Conservation (phyloP, 1,140 invertebrate species). For the Lycorma delicatula region DNA sequence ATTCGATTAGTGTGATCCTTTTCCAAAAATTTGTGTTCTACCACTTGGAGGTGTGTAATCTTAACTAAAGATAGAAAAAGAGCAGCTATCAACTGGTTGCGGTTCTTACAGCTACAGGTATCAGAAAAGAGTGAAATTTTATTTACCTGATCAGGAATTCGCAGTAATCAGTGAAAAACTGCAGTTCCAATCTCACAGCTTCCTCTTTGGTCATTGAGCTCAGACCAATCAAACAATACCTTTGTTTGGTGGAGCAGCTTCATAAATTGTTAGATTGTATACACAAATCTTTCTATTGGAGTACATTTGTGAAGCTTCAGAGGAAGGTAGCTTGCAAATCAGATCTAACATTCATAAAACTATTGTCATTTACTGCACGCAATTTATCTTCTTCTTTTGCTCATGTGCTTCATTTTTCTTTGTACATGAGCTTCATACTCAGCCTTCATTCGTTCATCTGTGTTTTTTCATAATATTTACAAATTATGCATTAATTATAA, state of each 20-base stretch:
- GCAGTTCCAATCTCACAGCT: conserved; percentile 24
- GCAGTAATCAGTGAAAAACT: conserved; percentile 17
- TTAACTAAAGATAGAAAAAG: conserved; percentile 10
- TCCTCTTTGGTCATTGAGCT: conserved; percentile 26
- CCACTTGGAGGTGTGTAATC: conserved; percentile 15
- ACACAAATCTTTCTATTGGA: conserved; percentile 27
- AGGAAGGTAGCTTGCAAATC: conserved; percentile 26
- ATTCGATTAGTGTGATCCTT: conserved; percentile 25
- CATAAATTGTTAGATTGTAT: conserved; percentile 30
- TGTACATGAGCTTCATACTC: background rate
- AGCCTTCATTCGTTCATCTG: background rate
- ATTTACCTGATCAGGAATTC: conserved; percentile 19
- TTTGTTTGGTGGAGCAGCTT: conserved; percentile 11
- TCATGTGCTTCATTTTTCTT: background rate
- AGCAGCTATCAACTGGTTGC: conserved; percentile 29
- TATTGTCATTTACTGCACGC: background rate
- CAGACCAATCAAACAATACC: conserved; percentile 16
- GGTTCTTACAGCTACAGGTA: conserved; percentile 37
- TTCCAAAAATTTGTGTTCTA: conserved; percentile 27
- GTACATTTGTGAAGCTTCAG: conserved; percentile 24
- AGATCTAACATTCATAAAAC: conserved; percentile 24
- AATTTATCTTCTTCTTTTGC: conserved; percentile 6
- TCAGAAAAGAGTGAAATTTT: conserved; percentile 28
- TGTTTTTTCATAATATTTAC: too few species aligned
- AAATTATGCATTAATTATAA: too few species aligned